Evolutionary conservation across 2,888 invertebrate genomes (phyloP), one percentile per base, ranked within the genome.

Genomic region (Epirrita christyi): DNA sequence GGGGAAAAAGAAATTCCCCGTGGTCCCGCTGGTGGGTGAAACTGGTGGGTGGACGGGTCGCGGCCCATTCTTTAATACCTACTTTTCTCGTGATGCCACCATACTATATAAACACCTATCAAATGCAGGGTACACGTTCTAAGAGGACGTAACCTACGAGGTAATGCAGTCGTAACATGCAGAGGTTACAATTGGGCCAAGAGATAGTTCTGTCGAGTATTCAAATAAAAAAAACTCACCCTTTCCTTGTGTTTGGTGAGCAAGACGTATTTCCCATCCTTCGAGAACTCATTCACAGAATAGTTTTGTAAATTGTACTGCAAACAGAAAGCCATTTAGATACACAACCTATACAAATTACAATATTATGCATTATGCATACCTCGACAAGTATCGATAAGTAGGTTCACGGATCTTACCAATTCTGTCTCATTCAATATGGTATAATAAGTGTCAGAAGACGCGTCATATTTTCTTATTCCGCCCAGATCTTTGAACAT

Each of bases 191-290:
- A n/a, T n/a, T n/a, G n/a, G n/a, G n/a, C n/a, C n/a, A n/a, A n/a
- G n/a, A n/a, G n/a, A n/a, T n/a, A n/a, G n/a, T n/a, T n/a, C n/a
- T n/a, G n/a, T n/a, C n/a, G n/a, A n/a, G n/a, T n/a, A n/a, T n/a
- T n/a, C 2, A 36, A n/a, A n/a, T n/a, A 36, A 10, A 37, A n/a
- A n/a, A 38, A 40, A 49, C 80, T 75, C 61, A 91, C 91, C 81
- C 84, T 90, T 46, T 68, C 72, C 54, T 57, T 75, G 47, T 88
- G 78, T 6, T 72, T 67, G 1, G 71, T 61, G 21, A 92, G 63
- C 59, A 92, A 64, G 47, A 86, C 65, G 71, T 83, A 86, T 61
- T 81, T 81, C 46, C 83, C 76, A 58, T 89, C 84, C 11, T 78
- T 71, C 0, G 90, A 88, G 54, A 87, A 88, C 13, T 81, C 67